phyloP scores from a whole-genome alignment of 1,140 invertebrate genomes.

The Neuroterus valhalla region DNA sequence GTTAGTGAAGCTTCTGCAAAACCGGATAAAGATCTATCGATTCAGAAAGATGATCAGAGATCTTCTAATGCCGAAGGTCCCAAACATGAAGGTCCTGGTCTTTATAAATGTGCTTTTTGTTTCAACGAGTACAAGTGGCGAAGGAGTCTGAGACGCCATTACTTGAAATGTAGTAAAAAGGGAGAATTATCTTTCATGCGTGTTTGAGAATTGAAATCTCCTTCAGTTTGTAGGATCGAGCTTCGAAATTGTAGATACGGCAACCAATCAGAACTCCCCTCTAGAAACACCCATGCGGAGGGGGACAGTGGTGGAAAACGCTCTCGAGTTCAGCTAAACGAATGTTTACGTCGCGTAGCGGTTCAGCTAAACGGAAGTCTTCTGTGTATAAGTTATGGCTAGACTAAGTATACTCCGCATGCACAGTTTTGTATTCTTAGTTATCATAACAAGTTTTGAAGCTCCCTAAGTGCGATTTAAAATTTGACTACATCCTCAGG shows the following conservation, averaged over 20 bases:
- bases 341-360: too few relatives aligned
- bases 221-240: neutral
- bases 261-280: too few relatives aligned
- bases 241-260: neutral
- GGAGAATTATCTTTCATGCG: neutral
- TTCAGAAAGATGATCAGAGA: neutral
- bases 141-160: constrained; percentile 19
- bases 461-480: too few relatives aligned
- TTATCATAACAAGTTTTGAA: too few relatives aligned
- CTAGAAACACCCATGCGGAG: too few relatives aligned
- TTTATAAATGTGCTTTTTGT: constrained; percentile 7
- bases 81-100: neutral
- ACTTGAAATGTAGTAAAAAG: constrained; percentile 3
- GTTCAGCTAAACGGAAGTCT: too few relatives aligned
- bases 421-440: too few relatives aligned
- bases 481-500: too few relatives aligned
- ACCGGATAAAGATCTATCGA: neutral
- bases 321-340: too few relatives aligned
- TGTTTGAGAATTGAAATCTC: neutral
- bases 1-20: constrained; percentile 5
- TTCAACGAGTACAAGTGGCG: neutral
- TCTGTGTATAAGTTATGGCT: too few relatives aligned
- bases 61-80: neutral
- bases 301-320: too few relatives aligned
- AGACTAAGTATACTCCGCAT: too few relatives aligned